Evolutionary conservation across 2,888 invertebrate genomes (phyloP), one percentile per base, ranked within the genome.

Genomic region (Caenorhabditis sp.): DNA sequence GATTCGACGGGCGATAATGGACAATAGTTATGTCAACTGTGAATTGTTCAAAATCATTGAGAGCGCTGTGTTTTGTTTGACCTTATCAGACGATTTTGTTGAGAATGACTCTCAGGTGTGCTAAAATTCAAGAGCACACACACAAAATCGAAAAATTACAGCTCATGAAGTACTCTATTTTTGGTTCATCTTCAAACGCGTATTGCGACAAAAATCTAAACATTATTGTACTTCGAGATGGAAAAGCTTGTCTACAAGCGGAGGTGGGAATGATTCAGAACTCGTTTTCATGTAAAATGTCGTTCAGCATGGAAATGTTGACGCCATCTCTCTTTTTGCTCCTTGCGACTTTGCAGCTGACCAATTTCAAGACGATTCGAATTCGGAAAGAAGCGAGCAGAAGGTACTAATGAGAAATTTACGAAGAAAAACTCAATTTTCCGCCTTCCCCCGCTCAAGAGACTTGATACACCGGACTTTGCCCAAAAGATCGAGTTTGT

Each of bases 251-350:
- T 63, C 52, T 70, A 32, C 75, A 76, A 43, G 78, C 78, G 2
- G 80, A 78, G 32, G 76, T 76, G 24, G 52, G 15, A n/a, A n/a
- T n/a, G 0, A 27, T 52, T 30, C 11, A 17, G 13, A 32, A 26
- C 8, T 22, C 52, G 37, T 46, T 46, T 63, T 39, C 22, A 15
- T 37, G 22, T 22, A 15, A 41, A 11, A 66, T n/a, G n/a, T n/a
- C n/a, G n/a, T 82, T 43, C 50, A 85, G 85, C 85, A 85, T 56
- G 78, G 79, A 4, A 84, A 83, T 52, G 78, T 83, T 8, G 85
- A 85, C 55, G 85, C 84, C 3, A 83, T 85, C 32, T 83, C 80
- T 9, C 53, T 83, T 0, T 77, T 77, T 30, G 62, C 71, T 27
- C 77, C 77, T 17, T 77, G 77, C 45, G 77, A 77, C 50, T 72